Evolutionary conservation across 1,140 invertebrate genomes (phyloP), one percentile per base, ranked within the genome.

Genomic region (Lanistes nyassanus): DNA sequence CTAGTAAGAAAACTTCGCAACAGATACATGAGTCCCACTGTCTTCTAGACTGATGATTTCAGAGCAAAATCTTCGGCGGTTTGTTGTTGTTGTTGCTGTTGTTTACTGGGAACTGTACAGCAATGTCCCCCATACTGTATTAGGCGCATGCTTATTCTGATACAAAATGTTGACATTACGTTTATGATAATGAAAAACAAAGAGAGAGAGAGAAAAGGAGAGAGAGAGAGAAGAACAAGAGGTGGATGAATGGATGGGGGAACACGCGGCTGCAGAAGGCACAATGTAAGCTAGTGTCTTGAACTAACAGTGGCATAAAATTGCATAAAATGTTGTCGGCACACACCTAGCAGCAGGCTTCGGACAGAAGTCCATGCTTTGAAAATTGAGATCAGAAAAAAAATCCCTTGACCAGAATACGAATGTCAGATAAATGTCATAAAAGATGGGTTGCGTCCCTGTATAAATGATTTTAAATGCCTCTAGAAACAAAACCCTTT

Each of bases 131-230:
- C n/a, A n/a, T n/a, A n/a, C n/a, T n/a, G n/a, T n/a, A n/a, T n/a
- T n/a, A n/a, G n/a, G n/a, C n/a, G n/a, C n/a, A n/a, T n/a, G n/a
- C n/a, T n/a, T n/a, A n/a, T n/a, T n/a, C n/a, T n/a, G 34, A 67
- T 23, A 37, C n/a, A n/a, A 62, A 31, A 62, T 11, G 31, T 23
- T 26, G n/a, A 62, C 9, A 62, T 23, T 26, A 64, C 6, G 37
- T 23, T 36, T 6, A 64, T 34, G 37, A 0, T 7, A 64, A 16
- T 3, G 13, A 29, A 36, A 64, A 36, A 64, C 5, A 29, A 7
- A 64, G 60, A 36, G 7, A 19, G 64, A 65, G 64, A 65, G 64
- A 65, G 64, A 65, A 36, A 65, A 36, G 37, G 64, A 65, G 64
- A 65, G 64, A 65, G 64, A 65, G 13, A 65, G 58, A 62, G 58